These are phyloP conservation scores for Ranitomeya imitator DNA, from an alignment of 2,113 vertebrate species.

Conservation along the genomic window DNA sequence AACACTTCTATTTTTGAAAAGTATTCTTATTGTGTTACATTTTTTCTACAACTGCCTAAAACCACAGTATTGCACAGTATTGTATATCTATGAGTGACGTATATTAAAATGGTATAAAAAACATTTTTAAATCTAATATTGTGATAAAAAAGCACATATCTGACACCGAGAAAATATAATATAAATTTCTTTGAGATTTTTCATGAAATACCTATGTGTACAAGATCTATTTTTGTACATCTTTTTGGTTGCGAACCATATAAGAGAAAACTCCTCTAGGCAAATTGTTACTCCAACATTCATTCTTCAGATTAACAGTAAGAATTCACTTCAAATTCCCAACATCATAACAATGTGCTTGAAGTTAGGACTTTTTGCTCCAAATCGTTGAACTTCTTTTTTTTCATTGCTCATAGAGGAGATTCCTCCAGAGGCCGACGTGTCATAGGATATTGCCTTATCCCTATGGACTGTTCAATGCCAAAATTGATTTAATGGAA, in stretches of 20 bases:
- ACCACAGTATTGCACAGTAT: no score
- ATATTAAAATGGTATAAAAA: no score
- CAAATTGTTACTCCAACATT: not conserved
- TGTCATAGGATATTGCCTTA: not conserved
- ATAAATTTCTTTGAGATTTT: no score
- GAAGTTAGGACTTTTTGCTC: not conserved
- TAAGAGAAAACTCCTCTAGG: not conserved
- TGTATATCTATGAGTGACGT: no score
- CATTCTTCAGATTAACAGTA: not conserved
- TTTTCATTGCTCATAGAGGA: not conserved
- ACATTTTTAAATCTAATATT: no score
- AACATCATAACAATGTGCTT: not conserved
- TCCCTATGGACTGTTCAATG: not conserved
- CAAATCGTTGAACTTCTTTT: not conserved
- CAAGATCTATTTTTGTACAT: not conserved
- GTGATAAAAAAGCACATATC: no score
- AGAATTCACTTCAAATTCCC: not conserved
- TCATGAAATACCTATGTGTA: not conserved
- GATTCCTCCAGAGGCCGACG: not conserved
- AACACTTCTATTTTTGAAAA: no score
- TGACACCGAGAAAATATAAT: not conserved
- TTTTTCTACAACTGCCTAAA: no score
- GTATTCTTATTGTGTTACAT: no score
- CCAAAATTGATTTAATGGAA: not conserved
- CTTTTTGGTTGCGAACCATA: not conserved